These are phyloP conservation scores for Epizoanthus ramosus DNA, from an alignment of 92 coral and sea anemone species.

Conservation along the genomic window DNA sequence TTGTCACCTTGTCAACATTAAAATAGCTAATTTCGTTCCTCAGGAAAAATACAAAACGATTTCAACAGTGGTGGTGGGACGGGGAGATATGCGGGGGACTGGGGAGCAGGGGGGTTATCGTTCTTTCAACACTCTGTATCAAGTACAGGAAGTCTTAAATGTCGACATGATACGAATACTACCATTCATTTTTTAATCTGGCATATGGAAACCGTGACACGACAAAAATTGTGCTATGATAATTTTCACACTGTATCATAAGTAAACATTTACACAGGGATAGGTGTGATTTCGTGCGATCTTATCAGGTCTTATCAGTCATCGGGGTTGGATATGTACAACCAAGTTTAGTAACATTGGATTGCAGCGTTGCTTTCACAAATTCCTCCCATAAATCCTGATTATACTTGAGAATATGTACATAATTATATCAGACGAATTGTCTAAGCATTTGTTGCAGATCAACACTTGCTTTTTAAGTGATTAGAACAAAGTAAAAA, in stretches of 20 bases:
- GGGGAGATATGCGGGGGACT: too few relatives aligned
- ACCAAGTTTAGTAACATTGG: neutral
- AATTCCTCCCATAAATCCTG: neutral
- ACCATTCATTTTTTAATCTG: slow-evolving; percentile 1
- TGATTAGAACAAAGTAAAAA: slow-evolving; percentile 18
- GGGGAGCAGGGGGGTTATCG: too few relatives aligned
- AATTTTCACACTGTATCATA: neutral
- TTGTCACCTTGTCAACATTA: too few relatives aligned
- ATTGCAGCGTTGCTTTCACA: too few relatives aligned
- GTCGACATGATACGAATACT: neutral
- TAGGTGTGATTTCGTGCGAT: neutral
- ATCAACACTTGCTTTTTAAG: neutral
- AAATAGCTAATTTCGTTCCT: too few relatives aligned
- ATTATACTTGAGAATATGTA: neutral
- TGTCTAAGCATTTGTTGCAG: slow-evolving; percentile 1
- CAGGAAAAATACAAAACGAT: too few relatives aligned
- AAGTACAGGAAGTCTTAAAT: slow-evolving; percentile 5
- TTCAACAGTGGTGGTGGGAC: too few relatives aligned
- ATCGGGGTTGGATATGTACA: neutral
- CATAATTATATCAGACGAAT: neutral
- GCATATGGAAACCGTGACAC: neutral
- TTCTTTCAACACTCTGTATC: neutral
- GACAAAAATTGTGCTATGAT: neutral
- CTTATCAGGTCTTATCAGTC: neutral
- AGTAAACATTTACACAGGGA: neutral